These are phyloP conservation scores for Tragelaphus imberbis DNA, from an alignment of 2,113 vertebrate genomes.

Conservation along the genomic window DNA sequence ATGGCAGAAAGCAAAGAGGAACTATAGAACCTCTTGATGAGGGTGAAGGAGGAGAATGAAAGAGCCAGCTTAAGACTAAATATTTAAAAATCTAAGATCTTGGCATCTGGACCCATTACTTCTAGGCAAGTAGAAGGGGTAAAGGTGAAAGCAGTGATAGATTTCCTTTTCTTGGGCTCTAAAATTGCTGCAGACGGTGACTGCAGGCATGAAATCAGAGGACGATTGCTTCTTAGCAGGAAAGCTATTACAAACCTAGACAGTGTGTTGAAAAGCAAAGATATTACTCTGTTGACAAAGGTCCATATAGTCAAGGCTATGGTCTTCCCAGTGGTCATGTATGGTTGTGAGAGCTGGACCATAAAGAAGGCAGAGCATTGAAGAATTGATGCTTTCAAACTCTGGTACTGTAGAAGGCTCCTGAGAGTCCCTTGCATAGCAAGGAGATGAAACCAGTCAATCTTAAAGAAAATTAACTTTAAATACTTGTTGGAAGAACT, in stretches of 20 bases:
- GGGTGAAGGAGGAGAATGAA: not conserved
- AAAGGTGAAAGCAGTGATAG: not conserved
- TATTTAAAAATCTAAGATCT: not conserved
- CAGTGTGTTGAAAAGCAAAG: not conserved
- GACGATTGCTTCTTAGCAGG: not conserved
- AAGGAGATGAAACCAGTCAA: not conserved
- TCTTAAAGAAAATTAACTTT: not conserved
- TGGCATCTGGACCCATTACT: not conserved
- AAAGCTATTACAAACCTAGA: not conserved
- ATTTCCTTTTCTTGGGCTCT: not conserved
- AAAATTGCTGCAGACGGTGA: not conserved
- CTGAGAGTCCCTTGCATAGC: not conserved
- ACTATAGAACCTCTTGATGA: not conserved
- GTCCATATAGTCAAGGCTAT: not conserved
- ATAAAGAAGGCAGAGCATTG: not conserved
- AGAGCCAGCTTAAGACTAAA: not conserved
- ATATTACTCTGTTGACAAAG: not conserved
- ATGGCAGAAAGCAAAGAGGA: not conserved
- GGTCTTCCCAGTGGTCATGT: not conserved
- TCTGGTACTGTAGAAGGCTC: not conserved
- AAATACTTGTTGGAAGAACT: not conserved
- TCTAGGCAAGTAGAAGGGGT: not conserved
- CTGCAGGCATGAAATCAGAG: not conserved
- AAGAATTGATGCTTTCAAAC: not conserved
- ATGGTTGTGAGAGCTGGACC: not conserved